Evolutionary conservation across 2,113 vertebrate species (phyloP).

Genomic region (Isurus oxyrinchus): DNA sequence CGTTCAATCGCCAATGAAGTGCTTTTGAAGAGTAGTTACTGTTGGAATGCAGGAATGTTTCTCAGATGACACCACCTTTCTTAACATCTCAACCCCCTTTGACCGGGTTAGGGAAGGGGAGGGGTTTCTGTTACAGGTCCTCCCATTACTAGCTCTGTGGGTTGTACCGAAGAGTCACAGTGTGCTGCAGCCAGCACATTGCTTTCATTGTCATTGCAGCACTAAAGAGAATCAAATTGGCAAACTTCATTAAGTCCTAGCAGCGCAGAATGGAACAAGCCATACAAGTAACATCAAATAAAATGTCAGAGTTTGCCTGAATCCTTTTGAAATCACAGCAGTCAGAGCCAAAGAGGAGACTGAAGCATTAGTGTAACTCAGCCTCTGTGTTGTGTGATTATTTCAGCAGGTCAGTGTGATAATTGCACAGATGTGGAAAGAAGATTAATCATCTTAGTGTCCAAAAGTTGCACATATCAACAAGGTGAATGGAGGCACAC

Average conservation of each 20-base stretch:
- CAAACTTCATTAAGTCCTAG: not conserved
- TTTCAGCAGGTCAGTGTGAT: slow-evolving; percentile 44
- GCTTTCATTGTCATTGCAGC: not conserved
- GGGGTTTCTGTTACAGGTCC: not conserved
- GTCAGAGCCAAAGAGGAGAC: not conserved
- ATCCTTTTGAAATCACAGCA: not conserved
- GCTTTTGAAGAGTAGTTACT: not conserved
- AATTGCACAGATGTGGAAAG: slow-evolving; percentile 48
- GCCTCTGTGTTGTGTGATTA: slow-evolving; percentile 38
- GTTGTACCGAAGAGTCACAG: not conserved
- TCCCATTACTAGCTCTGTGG: not conserved
- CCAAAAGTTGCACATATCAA: slow-evolving; percentile 48
- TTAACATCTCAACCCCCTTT: not conserved
- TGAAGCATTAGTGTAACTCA: slow-evolving; percentile 42
- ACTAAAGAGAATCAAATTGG: not conserved
- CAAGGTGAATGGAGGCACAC: slow-evolving; percentile 4
- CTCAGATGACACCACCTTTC: not conserved
- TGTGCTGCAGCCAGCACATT: not conserved
- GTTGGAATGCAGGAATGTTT: not conserved
- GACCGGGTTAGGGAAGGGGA: not conserved
- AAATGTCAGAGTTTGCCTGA: not conserved
- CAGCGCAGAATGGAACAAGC: not conserved
- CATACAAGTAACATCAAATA: not conserved
- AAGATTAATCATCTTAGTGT: slow-evolving; percentile 42
- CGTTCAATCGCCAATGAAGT: not conserved